Evolutionary conservation across 2,888 invertebrate species (phyloP), one percentile per base, ranked within the genome.

Genomic region (Siphonodentalium dalli): DNA sequence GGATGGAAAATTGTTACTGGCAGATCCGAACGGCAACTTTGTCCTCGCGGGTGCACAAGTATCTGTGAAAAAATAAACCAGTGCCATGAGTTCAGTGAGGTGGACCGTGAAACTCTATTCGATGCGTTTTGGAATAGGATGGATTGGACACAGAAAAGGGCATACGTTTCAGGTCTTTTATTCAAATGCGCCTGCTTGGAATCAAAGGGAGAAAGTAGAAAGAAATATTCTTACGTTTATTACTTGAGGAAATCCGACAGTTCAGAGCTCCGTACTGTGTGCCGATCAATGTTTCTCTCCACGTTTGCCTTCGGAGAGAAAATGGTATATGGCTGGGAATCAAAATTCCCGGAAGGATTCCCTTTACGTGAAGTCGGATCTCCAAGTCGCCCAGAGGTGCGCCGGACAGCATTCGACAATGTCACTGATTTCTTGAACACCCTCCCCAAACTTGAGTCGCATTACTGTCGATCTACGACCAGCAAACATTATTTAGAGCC

Each of bases 401-500:
- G n/a, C 39, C 38, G 31, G 26, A 21, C 5, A 3, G 26, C 37
- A 21, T 21, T 41, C 39, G 47, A 46, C 18, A 42, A 37, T 27
- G 56, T 49, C 13, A 51, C 39, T 23, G 41, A 51, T 2, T 57
- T 33, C 38, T 31, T 47, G 4, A 24, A 15, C 2, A 23, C 18
- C 35, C 15, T 59, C 33, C 52, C 56, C 13, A 59, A 51, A 50
- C 35, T 59, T 15, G 42, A 40, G 11, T 60, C 54, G 18, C 60
- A 60, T 38, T 60, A 59, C 31, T 60, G 60, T 45, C 33, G 58
- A 20, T 26, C 49, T 7, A 41, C 44, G 11, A 42, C 57, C 5
- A 21, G 21, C 15, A 58, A 59, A 47, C 20, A 23, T 15, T 58
- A 59, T 35, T 35, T 59, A 45, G 58, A 60, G 33, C 53, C 57